These are phyloP conservation scores for Acestrorhynchus altus DNA, from an alignment of 2,797 vertebrate species.

Conservation along the genomic window DNA sequence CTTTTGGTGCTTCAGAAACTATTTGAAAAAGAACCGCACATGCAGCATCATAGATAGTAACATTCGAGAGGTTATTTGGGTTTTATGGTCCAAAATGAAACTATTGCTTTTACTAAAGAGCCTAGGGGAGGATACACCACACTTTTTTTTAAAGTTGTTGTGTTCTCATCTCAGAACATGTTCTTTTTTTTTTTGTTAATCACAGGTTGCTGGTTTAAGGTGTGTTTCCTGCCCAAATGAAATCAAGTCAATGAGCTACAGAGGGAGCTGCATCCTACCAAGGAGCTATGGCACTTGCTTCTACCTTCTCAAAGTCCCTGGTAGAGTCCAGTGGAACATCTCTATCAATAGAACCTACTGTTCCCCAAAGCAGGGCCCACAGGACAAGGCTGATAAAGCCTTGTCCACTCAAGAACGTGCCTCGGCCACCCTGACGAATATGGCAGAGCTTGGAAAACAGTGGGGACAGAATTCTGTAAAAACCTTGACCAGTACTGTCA, in stretches of 20 bases:
- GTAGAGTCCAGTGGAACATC: slow-evolving; percentile 62
- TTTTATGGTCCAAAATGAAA: too few species aligned
- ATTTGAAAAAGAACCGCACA: too few species aligned
- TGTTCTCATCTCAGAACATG: not conserved
- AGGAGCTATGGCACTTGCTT: slow-evolving; percentile 72
- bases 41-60: too few species aligned
- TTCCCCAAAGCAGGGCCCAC: slow-evolving; percentile 69
- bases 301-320: slow-evolving; percentile 60
- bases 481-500: slow-evolving; percentile 70
- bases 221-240: slow-evolving; percentile 16
- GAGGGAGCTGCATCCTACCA: slow-evolving; percentile 63
- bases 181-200: not conserved
- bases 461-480: slow-evolving; percentile 79
- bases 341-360: slow-evolving; percentile 73
- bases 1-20: too few species aligned
- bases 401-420: slow-evolving; percentile 64
- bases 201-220: slow-evolving; percentile 30
- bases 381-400: slow-evolving; percentile 64
- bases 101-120: too few species aligned
- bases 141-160: too few species aligned
- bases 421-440: slow-evolving; percentile 69
- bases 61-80: too few species aligned
- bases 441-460: slow-evolving; percentile 74
- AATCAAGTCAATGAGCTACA: slow-evolving; percentile 71
- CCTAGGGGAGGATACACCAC: too few species aligned